Conservation (phyloP, 2,888 invertebrate genomes). For the Willowsia nigromaculata region DNA sequence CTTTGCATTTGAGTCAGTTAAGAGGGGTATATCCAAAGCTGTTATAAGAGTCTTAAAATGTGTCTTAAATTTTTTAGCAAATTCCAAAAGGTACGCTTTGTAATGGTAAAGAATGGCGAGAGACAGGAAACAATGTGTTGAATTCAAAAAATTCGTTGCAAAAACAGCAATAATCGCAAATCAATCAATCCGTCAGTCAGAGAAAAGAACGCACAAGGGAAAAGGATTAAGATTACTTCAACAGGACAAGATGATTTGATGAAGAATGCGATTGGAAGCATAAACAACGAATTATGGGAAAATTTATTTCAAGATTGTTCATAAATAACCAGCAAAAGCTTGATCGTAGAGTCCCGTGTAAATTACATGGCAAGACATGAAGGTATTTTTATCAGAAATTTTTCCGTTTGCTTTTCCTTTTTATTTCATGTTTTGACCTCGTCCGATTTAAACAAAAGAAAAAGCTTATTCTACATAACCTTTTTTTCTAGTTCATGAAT, state of each 20-base stretch:
- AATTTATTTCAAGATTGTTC: constrained; percentile 30
- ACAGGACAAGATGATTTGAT: constrained; percentile 40
- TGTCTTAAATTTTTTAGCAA: background rate
- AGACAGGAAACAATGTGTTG: constrained; percentile 30
- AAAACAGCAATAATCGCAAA: constrained; percentile 46
- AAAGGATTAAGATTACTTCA: background rate
- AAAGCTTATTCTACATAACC: background rate
- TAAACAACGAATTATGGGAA: constrained; percentile 32
- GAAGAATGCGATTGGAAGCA: constrained; percentile 21
- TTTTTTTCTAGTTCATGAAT: background rate
- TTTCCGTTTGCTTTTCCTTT: background rate
- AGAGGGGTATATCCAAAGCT: background rate
- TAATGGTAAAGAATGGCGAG: background rate
- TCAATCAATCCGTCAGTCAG: constrained; percentile 38
- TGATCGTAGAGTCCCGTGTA: background rate
- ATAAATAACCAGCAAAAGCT: constrained; percentile 13
- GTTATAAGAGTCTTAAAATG: no score
- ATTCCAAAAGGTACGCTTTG: background rate
- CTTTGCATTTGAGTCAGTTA: background rate
- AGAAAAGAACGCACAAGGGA: background rate
- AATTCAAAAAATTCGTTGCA: constrained; percentile 42
- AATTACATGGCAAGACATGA: background rate
- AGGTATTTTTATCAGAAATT: background rate
- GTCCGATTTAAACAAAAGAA: background rate
- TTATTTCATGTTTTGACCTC: constrained; percentile 29